Conservation (phyloP, 2,113 vertebrate genomes). For the Grammomys surdaster region DNA sequence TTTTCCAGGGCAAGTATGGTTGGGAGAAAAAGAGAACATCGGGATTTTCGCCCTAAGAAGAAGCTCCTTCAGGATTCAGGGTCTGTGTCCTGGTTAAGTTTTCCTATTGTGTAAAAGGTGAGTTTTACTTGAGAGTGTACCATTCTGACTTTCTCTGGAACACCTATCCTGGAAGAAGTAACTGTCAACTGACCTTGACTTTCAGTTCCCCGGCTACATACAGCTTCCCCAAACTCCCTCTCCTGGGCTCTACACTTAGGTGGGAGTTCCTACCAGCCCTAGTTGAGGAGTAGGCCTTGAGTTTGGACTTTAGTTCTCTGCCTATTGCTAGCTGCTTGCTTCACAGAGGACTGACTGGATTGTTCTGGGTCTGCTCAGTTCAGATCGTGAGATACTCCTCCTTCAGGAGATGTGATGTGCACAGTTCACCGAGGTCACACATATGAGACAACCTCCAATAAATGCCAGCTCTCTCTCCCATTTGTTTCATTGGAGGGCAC, state of each 20-base stretch:
- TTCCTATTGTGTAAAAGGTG: neutral
- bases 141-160: neutral
- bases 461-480: neutral
- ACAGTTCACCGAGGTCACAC: neutral
- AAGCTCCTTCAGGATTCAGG: rapidly evolving
- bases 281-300: neutral
- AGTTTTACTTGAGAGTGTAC: neutral
- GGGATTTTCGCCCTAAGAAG: neutral
- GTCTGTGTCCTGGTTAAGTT: no score
- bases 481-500: neutral
- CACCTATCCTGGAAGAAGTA: neutral
- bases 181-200: neutral
- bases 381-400: neutral
- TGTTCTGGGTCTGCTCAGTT: neutral
- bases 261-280: neutral
- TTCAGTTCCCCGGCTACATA: rapidly evolving
- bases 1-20: neutral
- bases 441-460: neutral
- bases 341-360: neutral
- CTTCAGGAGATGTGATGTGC: neutral
- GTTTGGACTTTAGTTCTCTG: neutral
- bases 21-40: no score
- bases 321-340: neutral
- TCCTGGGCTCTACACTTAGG: neutral
- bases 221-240: neutral